These are phyloP conservation scores for Lethrus apterus DNA, from an alignment of 1,140 invertebrate genomes.

Conservation along the genomic window DNA sequence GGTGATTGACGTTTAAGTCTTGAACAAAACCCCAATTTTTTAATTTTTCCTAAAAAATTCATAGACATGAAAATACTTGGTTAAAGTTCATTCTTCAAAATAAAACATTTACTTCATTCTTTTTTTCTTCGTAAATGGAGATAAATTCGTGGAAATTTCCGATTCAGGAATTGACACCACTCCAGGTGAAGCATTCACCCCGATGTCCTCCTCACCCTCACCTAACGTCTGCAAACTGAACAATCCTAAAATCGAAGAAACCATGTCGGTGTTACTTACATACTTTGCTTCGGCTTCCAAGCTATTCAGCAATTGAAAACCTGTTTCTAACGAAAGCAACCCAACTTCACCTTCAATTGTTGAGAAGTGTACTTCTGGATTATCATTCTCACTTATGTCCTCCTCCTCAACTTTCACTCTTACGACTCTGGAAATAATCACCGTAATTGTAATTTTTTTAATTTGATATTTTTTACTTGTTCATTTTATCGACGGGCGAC, in stretches of 20 bases:
- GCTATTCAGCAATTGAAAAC: constrained; percentile 29
- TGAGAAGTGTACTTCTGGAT: constrained; percentile 29
- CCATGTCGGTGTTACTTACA: background rate
- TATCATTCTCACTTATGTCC: constrained; percentile 26
- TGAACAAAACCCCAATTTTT: too few relatives aligned
- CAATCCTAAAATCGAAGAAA: background rate
- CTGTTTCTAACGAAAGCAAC: constrained; percentile 24
- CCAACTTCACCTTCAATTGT: constrained; percentile 26
- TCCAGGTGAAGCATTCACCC: constrained; percentile 12
- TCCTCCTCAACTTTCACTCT: constrained; percentile 29
- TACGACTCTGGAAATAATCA: constrained; percentile 20
- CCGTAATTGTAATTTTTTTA: background rate
- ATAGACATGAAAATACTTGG: too few relatives aligned
- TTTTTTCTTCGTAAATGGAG: constrained; percentile 15
- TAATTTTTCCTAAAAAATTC: too few relatives aligned
- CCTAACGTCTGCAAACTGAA: constrained; percentile 18
- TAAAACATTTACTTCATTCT: constrained; percentile 3
- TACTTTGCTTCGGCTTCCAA: constrained; percentile 28
- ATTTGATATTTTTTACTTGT: constrained; percentile 18
- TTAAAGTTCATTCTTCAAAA: too few relatives aligned
- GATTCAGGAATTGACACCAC: constrained; percentile 15
- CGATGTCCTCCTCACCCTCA: constrained; percentile 18
- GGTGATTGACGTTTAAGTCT: too few relatives aligned
- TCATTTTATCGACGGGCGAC: constrained; percentile 23
- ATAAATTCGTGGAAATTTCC: constrained; percentile 6